A percentile compares a stretch with the other conserved stretches of the same genome.
Conservation (phyloP, 2,797 vertebrate species). For the Onychomys arenicola region DNA sequence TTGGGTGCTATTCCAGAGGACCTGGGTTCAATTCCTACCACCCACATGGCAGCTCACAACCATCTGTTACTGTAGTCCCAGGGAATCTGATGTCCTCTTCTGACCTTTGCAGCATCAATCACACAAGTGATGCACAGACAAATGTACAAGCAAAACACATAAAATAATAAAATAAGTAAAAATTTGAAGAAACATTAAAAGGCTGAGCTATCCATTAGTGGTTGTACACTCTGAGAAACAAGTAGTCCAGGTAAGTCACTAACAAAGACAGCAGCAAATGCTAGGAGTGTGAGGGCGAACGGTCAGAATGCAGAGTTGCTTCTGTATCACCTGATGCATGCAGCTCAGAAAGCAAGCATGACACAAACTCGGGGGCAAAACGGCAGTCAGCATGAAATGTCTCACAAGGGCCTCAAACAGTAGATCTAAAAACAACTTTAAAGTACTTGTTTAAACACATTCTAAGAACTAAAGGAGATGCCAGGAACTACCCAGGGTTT, state of each 20-base stretch:
- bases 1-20: too few relatives aligned
- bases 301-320: neutral
- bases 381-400: neutral
- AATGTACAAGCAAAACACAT: neutral
- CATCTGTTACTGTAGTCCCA: neutral
- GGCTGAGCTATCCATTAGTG: neutral
- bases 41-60: neutral
- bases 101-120: neutral
- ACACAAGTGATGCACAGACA: neutral
- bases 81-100: neutral
- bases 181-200: neutral
- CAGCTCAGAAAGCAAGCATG: neutral
- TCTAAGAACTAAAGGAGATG: slow-evolving; percentile 27
- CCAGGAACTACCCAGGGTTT: neutral
- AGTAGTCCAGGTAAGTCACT: neutral
- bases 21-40: neutral
- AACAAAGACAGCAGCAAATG: neutral
- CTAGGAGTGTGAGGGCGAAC: neutral
- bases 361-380: neutral
- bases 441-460: neutral
- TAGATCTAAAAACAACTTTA: neutral
- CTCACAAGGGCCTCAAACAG: neutral
- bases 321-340: neutral
- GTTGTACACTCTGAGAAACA: neutral
- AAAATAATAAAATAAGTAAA: neutral